Percentiles rank a stretch among this genome's conserved stretches.
Evolutionary conservation across 2,888 invertebrate species (phyloP).

Genomic region (Meloe dianella): DNA sequence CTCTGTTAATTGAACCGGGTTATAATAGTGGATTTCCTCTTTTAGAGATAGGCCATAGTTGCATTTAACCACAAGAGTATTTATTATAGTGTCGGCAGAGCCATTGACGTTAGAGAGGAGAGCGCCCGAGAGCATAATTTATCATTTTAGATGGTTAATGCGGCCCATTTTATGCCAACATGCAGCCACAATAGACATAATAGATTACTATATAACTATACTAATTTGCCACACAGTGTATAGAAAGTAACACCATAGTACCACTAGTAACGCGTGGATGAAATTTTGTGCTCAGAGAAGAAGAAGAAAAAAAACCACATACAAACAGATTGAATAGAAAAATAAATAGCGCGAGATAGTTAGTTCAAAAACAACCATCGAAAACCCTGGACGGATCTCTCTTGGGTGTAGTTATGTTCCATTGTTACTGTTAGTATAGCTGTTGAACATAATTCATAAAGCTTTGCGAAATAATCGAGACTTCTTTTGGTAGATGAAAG

Average conservation of each 20-base stretch:
- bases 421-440: background rate
- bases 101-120: conserved; percentile 24
- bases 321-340: conserved; percentile 27
- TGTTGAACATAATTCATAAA: conserved; percentile 26
- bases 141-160: conserved; percentile 47
- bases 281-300: conserved; percentile 27
- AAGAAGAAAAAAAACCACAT: conserved; percentile 43
- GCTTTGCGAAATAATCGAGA: conserved; percentile 3
- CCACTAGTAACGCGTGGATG: background rate
- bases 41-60: background rate
- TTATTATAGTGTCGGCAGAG: conserved; percentile 16
- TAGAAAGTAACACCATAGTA: background rate
- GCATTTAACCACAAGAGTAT: conserved; percentile 9
- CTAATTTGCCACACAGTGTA: conserved; percentile 42
- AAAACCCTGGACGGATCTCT: conserved; percentile 10
- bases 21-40: conserved; percentile 10
- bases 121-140: conserved; percentile 42
- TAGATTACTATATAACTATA: conserved; percentile 45
- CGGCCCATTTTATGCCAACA: conserved; percentile 44
- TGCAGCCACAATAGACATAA: conserved; percentile 46
- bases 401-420: conserved; percentile 23
- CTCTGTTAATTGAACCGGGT: background rate
- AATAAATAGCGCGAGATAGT: background rate
- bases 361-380: conserved; percentile 18
- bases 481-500: background rate